Evolutionary conservation across 1,140 invertebrate genomes (phyloP).

Genomic region (Bradysia coprophila): DNA sequence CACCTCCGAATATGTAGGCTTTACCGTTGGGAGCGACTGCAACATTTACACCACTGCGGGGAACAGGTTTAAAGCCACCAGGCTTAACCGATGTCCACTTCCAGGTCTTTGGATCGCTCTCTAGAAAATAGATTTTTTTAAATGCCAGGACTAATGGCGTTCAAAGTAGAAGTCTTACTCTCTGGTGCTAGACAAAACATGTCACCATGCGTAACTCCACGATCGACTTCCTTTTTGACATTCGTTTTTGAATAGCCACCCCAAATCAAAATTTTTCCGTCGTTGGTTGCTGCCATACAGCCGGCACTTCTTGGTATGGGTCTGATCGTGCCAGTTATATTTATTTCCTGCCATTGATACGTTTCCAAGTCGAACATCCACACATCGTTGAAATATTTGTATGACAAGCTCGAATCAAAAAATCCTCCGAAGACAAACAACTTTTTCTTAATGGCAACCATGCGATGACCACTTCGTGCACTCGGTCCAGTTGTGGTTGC

Average conservation of each 20-base stretch:
- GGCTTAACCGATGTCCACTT: slow-evolving; percentile 58
- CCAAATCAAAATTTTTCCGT: slow-evolving; percentile 55
- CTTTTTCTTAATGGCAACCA: slow-evolving; percentile 57
- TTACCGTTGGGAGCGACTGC: slow-evolving; percentile 23
- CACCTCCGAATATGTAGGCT: slow-evolving; percentile 46
- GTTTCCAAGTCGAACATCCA: slow-evolving; percentile 65
- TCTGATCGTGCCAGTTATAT: slow-evolving; percentile 35
- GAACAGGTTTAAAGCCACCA: slow-evolving; percentile 38
- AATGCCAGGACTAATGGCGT: neutral
- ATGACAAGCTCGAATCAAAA: slow-evolving; percentile 72
- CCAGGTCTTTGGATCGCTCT: slow-evolving; percentile 44
- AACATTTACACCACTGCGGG: slow-evolving; percentile 43
- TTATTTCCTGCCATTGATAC: slow-evolving; percentile 62
- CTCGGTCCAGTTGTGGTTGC: slow-evolving; percentile 47
- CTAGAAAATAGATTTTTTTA: slow-evolving; percentile 7
- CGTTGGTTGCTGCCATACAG: slow-evolving; percentile 37
- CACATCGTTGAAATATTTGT: slow-evolving; percentile 80
- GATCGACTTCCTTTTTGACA: slow-evolving; percentile 63
- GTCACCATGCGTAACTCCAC: slow-evolving; percentile 62
- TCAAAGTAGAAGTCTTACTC: slow-evolving; percentile 29
- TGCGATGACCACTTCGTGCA: slow-evolving; percentile 76
- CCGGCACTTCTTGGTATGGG: slow-evolving; percentile 59
- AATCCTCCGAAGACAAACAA: slow-evolving; percentile 84
- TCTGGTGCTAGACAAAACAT: slow-evolving; percentile 55
- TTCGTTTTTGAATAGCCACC: slow-evolving; percentile 74